Base-by-base conservation (phyloP, 2,888 invertebrate genomes). In the Tiliacea citrago region DNA sequence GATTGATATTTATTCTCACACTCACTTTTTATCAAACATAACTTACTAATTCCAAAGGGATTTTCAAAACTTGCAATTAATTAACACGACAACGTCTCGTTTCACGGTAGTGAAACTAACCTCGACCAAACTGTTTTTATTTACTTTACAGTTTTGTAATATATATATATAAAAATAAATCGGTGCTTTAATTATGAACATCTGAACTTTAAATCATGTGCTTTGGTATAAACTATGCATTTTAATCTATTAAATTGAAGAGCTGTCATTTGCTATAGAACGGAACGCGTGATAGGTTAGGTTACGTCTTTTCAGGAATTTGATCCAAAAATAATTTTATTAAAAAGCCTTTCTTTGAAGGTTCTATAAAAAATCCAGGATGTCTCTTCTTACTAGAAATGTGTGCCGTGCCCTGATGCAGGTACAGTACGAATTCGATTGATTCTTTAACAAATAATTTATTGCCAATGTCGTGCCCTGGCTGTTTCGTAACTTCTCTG, bases 381-480 rank as follows among this genome's bases (percentile, higher is more conserved):
- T 96, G 96, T 95, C 96, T 75, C 88, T 95, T 70, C 93, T 96
- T 75, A 92, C 92, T 88, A 95, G 96, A 88, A 95, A 94, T 85
- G 87, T 95, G 85, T 92, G 94, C 84, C 94, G 96, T 81, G 91
- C 93, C 74, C 86, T 96, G 61, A 88, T 93, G 70, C 96, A 96
- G 96, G 96, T 96, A 93, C 82, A 74, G 78, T 86, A 73, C 29
- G 16, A 72, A 67, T 68, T 68, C 39, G 12, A 71, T 69, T 69
- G 39, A 57, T 70, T 53, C 16, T 61, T 0, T 47, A 61, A 0
- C 47, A 29, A 39, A 9, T 51, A 45, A n/a, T 42, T 55, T 21
- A 45, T 47, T 69, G 61, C 69, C 60, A 63, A 72, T 82, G 71
- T 75, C 82, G 60, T 70, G 29, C 49, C 53, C 61, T n/a, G 51